Conservation (phyloP, 2,888 invertebrate species). For the Dyspetes luteomarginatus region DNA sequence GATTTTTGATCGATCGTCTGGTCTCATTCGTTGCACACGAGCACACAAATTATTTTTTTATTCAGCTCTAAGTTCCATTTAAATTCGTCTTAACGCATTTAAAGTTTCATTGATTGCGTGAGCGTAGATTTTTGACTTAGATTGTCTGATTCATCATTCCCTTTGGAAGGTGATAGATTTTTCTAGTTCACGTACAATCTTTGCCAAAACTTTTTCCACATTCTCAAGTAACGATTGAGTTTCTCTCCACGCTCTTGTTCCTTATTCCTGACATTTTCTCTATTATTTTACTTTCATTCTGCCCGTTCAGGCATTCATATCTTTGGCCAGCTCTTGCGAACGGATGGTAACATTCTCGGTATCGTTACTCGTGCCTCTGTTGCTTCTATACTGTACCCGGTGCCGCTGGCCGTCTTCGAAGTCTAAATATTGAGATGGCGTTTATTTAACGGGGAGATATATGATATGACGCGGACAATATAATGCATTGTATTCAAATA, state of each 20-base stretch:
- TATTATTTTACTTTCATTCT: neutral
- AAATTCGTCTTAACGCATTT: too few relatives aligned
- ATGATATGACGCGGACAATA: slow-evolving; percentile 84
- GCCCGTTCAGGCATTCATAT: slow-evolving; percentile 22
- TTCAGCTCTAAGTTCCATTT: too few relatives aligned
- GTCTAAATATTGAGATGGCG: slow-evolving; percentile 83
- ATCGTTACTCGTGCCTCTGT: slow-evolving; percentile 49
- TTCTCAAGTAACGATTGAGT: slow-evolving; percentile 3
- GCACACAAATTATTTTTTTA: too few relatives aligned
- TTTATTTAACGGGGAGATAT: slow-evolving; percentile 83
- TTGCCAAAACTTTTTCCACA: slow-evolving; percentile 49
- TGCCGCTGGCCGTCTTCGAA: slow-evolving; percentile 71
- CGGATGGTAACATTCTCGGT: slow-evolving; percentile 35
- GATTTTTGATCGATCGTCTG: neutral
- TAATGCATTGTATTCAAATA: slow-evolving; percentile 84
- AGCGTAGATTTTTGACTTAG: too few relatives aligned
- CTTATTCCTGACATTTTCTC: neutral
- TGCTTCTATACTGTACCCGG: slow-evolving; percentile 61
- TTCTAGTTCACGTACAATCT: neutral
- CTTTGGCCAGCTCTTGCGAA: slow-evolving; percentile 48
- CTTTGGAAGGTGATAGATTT: neutral
- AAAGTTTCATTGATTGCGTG: too few relatives aligned
- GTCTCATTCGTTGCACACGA: neutral
- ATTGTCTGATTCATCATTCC: too few relatives aligned
- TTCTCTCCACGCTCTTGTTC: slow-evolving; percentile 12